Conservation (phyloP, 2,113 vertebrate genomes). For the Meriones unguiculatus region DNA sequence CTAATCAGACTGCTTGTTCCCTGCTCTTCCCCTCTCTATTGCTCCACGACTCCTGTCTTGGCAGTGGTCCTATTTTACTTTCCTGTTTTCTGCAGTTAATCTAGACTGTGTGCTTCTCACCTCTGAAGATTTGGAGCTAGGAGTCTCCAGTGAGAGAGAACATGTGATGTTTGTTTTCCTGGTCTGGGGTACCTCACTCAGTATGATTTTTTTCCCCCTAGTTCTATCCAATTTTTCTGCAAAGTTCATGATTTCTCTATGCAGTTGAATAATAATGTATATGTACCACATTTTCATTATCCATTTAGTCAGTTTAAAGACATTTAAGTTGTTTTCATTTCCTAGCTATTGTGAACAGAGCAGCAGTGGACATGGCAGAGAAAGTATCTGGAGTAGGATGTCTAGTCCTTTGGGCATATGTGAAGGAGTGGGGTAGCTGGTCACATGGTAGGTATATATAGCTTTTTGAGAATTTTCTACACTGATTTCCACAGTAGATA, state of each 20-base stretch:
- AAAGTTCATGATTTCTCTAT: neutral
- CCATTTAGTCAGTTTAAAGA: neutral
- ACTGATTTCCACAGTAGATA: too few relatives aligned
- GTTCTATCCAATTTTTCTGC: neutral
- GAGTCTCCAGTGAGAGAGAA: too few relatives aligned
- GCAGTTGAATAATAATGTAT: too few relatives aligned
- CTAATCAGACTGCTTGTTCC: too few relatives aligned
- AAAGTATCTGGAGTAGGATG: neutral
- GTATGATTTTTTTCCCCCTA: neutral
- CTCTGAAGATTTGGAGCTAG: too few relatives aligned
- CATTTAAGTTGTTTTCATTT: neutral
- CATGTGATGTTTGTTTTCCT: too few relatives aligned
- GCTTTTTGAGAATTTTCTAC: neutral
- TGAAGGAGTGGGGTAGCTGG: neutral
- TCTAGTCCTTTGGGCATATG: neutral
- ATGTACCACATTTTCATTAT: too few relatives aligned
- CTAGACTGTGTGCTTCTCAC: neutral
- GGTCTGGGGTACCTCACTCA: too few relatives aligned
- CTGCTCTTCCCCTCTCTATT: neutral
- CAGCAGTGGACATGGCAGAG: neutral
- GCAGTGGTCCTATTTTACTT: neutral
- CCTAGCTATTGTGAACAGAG: neutral
- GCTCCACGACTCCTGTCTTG: neutral
- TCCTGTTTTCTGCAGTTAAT: neutral
- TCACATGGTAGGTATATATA: neutral